These are phyloP conservation scores for Drosophila maculinotata DNA, from an alignment of 2,888 invertebrate genomes.

Conservation along the genomic window DNA sequence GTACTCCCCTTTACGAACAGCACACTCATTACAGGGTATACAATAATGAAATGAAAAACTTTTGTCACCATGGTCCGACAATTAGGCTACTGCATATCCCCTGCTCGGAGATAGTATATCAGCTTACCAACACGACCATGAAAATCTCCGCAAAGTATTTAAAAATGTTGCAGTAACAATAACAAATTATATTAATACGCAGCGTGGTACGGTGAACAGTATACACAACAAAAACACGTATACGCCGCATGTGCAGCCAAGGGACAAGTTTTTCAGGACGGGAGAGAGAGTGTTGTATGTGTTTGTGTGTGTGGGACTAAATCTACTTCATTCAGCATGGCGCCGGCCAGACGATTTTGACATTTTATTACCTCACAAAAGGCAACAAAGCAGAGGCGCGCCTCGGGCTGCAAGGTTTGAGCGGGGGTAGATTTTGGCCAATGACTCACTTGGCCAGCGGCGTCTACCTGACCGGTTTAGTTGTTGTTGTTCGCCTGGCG, in stretches of 20 bases:
- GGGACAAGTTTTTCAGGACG: constrained; percentile 16
- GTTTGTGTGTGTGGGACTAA: constrained; percentile 22
- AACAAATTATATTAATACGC: constrained; percentile 53
- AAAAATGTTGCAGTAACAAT: constrained; percentile 57
- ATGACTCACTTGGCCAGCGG: constrained; percentile 60
- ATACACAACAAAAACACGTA: constrained; percentile 35
- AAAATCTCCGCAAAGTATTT: constrained; percentile 51
- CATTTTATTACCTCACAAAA: constrained; percentile 76
- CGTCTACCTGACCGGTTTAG: constrained; percentile 60
- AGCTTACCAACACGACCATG: constrained; percentile 27
- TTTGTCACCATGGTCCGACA: constrained; percentile 32
- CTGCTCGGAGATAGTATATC: constrained; percentile 17
- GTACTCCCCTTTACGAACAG: too few species aligned
- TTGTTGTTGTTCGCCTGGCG: constrained; percentile 28
- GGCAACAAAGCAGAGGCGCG: constrained; percentile 35
- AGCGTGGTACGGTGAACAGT: constrained; percentile 10
- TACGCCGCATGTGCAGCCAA: constrained; percentile 37
- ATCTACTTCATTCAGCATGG: constrained; percentile 72
- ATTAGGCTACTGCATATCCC: constrained; percentile 29
- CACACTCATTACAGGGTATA: constrained; percentile 12
- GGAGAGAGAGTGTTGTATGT: neutral
- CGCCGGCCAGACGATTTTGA: constrained; percentile 79
- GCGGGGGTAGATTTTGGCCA: constrained; percentile 17
- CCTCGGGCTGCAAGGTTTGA: neutral
- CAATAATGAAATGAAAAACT: neutral